A percentile compares a stretch with the other conserved stretches of the same genome.
Evolutionary conservation across 1,140 invertebrate species (phyloP).

Genomic region (Manduca sexta): DNA sequence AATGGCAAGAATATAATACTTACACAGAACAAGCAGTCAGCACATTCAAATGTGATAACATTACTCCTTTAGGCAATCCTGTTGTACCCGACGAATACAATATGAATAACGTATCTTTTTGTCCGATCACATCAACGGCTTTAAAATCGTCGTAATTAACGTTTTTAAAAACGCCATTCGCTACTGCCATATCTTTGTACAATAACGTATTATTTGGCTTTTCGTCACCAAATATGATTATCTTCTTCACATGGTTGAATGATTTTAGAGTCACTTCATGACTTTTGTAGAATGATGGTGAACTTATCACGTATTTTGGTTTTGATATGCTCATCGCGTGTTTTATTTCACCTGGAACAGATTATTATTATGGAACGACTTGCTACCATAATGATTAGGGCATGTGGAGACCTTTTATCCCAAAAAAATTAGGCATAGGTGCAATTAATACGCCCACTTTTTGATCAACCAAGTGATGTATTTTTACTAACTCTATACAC

Average conservation of each 20-base stretch:
- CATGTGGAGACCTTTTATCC: too few species aligned
- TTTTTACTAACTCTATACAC: too few species aligned
- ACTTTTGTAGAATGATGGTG: slow-evolving; percentile 28
- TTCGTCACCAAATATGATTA: slow-evolving; percentile 34
- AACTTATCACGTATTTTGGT: slow-evolving; percentile 67
- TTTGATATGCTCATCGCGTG: slow-evolving; percentile 69
- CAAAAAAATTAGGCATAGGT: too few species aligned
- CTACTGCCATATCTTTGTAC: slow-evolving; percentile 31
- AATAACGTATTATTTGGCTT: slow-evolving; percentile 9
- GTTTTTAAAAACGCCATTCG: slow-evolving; percentile 11
- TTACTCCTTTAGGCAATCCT: slow-evolving; percentile 84
- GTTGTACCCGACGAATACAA: slow-evolving; percentile 82
- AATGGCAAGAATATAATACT: slow-evolving; percentile 10
- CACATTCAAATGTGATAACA: slow-evolving; percentile 80
- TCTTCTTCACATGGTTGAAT: slow-evolving; percentile 21
- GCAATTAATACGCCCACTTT: too few species aligned
- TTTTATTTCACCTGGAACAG: slow-evolving; percentile 62
- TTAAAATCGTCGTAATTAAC: slow-evolving; percentile 40
- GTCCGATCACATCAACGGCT: slow-evolving; percentile 32
- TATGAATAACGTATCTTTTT: slow-evolving; percentile 59
- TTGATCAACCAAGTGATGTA: too few species aligned
- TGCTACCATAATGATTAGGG: too few species aligned
- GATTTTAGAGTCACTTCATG: slow-evolving; percentile 24
- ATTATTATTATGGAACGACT: too few species aligned
- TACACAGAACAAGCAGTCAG: slow-evolving; percentile 33